These are phyloP conservation scores for Pandemis corylana DNA, from an alignment of 2,888 invertebrate species.

Conservation along the genomic window DNA sequence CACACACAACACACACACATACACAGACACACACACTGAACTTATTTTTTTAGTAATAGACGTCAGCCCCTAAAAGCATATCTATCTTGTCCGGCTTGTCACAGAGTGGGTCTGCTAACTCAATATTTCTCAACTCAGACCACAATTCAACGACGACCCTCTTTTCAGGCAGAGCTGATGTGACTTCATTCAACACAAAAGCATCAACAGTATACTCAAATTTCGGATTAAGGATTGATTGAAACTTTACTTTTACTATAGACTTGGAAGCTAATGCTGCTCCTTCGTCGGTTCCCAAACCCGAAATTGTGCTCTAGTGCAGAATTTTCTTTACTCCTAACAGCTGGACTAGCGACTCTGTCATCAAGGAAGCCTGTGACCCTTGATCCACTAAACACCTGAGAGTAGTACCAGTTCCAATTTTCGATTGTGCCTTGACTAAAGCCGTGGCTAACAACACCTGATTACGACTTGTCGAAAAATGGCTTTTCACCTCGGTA, in stretches of 20 bases:
- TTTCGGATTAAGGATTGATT: slow-evolving; percentile 39
- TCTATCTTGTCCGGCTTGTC: slow-evolving; percentile 39
- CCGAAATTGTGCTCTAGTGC: slow-evolving; percentile 34
- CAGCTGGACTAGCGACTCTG: no score
- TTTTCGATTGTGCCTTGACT: no score
- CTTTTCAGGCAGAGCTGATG: slow-evolving; percentile 36
- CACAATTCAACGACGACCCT: slow-evolving; percentile 23
- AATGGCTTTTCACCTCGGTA: slow-evolving; percentile 19
- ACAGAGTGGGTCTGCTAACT: slow-evolving; percentile 39
- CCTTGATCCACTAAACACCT: no score
- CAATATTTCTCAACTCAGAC: slow-evolving; percentile 10
- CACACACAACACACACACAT: no score
- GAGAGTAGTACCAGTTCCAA: no score
- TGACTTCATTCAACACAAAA: slow-evolving; percentile 43
- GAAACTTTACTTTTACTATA: slow-evolving; percentile 42
- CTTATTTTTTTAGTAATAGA: no score
- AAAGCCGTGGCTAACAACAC: no score
- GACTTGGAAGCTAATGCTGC: slow-evolving; percentile 30
- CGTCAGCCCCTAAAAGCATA: slow-evolving; percentile 39
- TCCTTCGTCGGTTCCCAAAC: no score
- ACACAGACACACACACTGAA: no score
- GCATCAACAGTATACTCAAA: slow-evolving; percentile 42
- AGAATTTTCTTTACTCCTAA: no score
- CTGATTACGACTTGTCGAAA: slow-evolving; percentile 21
- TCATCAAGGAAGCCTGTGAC: no score